These are phyloP conservation scores for Acrobeloides nanus DNA, from an alignment of 2,888 invertebrate genomes.

Conservation along the genomic window DNA sequence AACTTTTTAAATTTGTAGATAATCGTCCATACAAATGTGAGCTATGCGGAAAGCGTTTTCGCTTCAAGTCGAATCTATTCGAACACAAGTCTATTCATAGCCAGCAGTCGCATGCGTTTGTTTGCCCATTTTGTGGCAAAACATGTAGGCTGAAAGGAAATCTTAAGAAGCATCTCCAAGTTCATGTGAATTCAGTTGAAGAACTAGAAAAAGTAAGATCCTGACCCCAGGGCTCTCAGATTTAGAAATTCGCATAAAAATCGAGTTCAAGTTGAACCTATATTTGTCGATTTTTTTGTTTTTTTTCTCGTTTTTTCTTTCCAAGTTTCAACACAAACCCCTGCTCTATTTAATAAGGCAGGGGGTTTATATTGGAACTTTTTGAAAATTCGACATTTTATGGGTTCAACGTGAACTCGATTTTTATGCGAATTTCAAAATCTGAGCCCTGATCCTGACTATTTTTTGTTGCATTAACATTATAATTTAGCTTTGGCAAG, in stretches of 20 bases:
- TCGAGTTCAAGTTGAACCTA: slow-evolving; percentile 52
- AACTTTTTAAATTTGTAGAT: too few relatives aligned
- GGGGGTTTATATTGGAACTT: neutral
- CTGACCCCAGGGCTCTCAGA: slow-evolving; percentile 13
- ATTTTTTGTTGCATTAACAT: neutral
- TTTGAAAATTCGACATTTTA: neutral
- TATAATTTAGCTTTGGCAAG: slow-evolving; percentile 21
- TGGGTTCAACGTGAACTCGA: too few relatives aligned
- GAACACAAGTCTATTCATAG: slow-evolving; percentile 53
- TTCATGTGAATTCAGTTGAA: slow-evolving; percentile 52
- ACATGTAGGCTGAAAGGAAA: slow-evolving; percentile 52
- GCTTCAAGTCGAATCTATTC: slow-evolving; percentile 54
- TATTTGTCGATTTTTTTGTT: too few relatives aligned
- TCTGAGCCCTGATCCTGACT: too few relatives aligned
- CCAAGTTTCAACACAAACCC: neutral
- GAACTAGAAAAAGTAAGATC: too few relatives aligned
- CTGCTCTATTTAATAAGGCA: neutral
- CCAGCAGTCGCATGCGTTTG: slow-evolving; percentile 47
- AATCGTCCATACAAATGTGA: slow-evolving; percentile 53
- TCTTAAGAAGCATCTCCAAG: slow-evolving; percentile 53
- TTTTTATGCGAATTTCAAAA: too few relatives aligned
- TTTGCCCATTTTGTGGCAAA: slow-evolving; percentile 49
- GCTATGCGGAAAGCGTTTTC: slow-evolving; percentile 48
- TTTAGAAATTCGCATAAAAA: neutral
- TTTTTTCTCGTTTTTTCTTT: too few relatives aligned